Conservation (phyloP, 1,140 invertebrate genomes). For the Frieseomelitta varia region DNA sequence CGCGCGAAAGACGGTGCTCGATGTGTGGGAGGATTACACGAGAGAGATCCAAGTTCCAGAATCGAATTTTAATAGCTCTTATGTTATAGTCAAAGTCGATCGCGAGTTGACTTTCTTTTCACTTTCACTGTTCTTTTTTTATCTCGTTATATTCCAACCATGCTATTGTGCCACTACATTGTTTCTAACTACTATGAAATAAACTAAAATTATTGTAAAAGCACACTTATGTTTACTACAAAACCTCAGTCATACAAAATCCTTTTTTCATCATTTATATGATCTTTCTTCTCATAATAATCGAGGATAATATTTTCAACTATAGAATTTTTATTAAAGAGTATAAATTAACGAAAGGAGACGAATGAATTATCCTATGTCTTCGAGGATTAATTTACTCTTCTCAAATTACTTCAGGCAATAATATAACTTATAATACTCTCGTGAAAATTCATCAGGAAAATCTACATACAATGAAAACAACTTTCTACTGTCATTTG, state of each 20-base stretch:
- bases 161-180: no score
- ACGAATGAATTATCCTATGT: no score
- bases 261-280: no score
- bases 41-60: neutral
- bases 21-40: constrained; percentile 59
- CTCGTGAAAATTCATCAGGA: no score
- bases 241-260: neutral
- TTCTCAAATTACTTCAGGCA: no score
- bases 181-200: neutral
- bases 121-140: neutral
- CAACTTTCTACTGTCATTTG: neutral
- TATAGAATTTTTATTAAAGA: no score
- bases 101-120: neutral
- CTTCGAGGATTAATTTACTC: no score
- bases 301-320: no score
- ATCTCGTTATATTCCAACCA: neutral
- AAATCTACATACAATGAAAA: no score
- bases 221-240: neutral
- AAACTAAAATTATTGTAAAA: neutral
- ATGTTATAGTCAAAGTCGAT: neutral
- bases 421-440: no score
- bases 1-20: neutral
- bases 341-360: no score
- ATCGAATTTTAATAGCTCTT: constrained; percentile 60
- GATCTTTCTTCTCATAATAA: no score